Conservation (phyloP, 2,888 invertebrate species). For the Chironomus tentans region DNA sequence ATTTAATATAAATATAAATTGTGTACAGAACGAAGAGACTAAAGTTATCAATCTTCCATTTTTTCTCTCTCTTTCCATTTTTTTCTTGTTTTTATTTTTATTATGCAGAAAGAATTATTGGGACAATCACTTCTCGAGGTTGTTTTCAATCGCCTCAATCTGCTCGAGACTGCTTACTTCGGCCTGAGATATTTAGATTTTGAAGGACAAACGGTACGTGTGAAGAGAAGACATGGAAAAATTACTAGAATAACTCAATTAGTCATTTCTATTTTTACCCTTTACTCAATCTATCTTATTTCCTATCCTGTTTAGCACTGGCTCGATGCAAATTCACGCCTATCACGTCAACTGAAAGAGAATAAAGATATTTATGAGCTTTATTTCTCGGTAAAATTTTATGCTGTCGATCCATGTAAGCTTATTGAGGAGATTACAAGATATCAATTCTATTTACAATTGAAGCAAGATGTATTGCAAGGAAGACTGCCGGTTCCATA, state of each 20-base stretch:
- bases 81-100: slow-evolving; percentile 32
- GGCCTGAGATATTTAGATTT: slow-evolving; percentile 87
- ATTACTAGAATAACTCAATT: too few species aligned
- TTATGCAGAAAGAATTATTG: slow-evolving; percentile 73
- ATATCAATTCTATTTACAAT: slow-evolving; percentile 94
- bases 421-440: slow-evolving; percentile 92
- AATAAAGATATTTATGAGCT: slow-evolving; percentile 66
- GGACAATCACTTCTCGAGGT: slow-evolving; percentile 88
- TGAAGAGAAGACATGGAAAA: too few species aligned
- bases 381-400: slow-evolving; percentile 95
- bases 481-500: slow-evolving; percentile 84
- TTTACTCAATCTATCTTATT: background rate
- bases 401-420: slow-evolving; percentile 94
- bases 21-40: background rate
- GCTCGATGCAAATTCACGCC: slow-evolving; percentile 84
- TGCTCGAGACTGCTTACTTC: slow-evolving; percentile 93
- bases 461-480: slow-evolving; percentile 92
- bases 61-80: background rate
- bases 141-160: slow-evolving; percentile 85
- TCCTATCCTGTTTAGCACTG: slow-evolving; percentile 62
- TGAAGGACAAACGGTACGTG: slow-evolving; percentile 85
- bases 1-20: background rate
- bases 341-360: slow-evolving; percentile 78
- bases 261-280: background rate
- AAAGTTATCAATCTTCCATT: background rate